A percentile compares a stretch with the other conserved stretches of the same genome.
phyloP scores from a whole-genome alignment of 1,140 invertebrate species.

The Temnothorax curvispinosus region DNA sequence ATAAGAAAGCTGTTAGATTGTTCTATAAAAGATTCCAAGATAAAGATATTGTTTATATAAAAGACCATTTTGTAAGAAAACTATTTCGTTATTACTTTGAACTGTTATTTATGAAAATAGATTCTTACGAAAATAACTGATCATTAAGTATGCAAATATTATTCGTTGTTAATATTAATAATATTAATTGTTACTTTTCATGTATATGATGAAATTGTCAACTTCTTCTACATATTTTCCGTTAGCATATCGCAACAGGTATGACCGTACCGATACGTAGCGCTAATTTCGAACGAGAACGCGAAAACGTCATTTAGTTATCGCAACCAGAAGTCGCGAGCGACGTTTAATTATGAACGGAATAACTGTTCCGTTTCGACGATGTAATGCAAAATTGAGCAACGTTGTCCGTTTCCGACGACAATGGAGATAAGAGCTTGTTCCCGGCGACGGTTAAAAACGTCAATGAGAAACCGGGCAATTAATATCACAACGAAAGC shows the following conservation, averaged over 20 bases:
- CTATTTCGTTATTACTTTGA: not conserved
- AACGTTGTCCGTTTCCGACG: not conserved
- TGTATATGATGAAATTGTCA: not conserved
- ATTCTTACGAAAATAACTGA: not conserved
- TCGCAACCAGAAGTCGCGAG: not conserved
- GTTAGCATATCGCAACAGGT: slow-evolving; percentile 4
- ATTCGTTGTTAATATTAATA: slow-evolving; percentile 16
- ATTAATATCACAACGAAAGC: slow-evolving; percentile 39
- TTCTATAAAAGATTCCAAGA: not conserved
- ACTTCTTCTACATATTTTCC: not conserved
- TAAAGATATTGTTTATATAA: not conserved
- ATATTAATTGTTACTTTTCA: not conserved
- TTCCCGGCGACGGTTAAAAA: not conserved
- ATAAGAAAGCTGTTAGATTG: not conserved
- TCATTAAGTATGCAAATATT: not conserved
- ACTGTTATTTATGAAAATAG: not conserved
- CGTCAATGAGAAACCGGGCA: slow-evolving; percentile 39
- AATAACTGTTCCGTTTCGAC: not conserved
- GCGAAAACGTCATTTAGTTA: slow-evolving; percentile 27
- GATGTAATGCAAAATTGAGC: slow-evolving; percentile 26
- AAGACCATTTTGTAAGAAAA: not conserved
- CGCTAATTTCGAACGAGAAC: not conserved
- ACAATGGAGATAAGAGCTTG: slow-evolving; percentile 1
- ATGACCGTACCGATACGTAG: not conserved
- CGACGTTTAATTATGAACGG: not conserved